Percentiles rank a stretch among this genome's conserved stretches.
These are phyloP conservation scores for Protaetia brevitarsis DNA, from an alignment of 1,140 invertebrate species.

Conservation along the genomic window DNA sequence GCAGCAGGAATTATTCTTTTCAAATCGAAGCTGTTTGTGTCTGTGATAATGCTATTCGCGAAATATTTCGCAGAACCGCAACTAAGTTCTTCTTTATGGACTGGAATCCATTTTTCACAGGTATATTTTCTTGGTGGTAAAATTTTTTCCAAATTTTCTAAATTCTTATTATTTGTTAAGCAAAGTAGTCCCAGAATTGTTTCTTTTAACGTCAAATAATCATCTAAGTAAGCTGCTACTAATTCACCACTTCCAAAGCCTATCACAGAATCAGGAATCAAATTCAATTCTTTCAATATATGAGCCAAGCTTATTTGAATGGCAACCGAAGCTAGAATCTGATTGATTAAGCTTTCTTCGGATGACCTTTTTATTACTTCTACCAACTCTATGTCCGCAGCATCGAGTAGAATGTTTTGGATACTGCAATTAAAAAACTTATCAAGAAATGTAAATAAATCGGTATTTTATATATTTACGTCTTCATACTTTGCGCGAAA, in stretches of 20 bases:
- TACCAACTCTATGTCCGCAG: constrained; percentile 59
- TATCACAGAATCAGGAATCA: constrained; percentile 71
- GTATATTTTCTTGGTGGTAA: no score
- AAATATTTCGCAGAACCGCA: no score
- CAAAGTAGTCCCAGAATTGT: constrained; percentile 53
- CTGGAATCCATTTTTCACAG: no score
- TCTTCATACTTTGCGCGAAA: constrained; percentile 54
- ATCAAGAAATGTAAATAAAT: not conserved
- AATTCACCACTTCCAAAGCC: constrained; percentile 79
- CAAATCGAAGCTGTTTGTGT: no score
- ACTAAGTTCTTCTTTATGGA: no score
- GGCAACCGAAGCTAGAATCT: constrained; percentile 71
- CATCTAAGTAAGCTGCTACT: constrained; percentile 81
- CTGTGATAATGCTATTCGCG: no score
- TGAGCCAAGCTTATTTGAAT: constrained; percentile 78
- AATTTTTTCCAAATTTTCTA: no score
- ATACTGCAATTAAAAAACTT: constrained; percentile 28
- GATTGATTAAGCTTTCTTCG: constrained; percentile 61
- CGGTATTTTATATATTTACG: no score
- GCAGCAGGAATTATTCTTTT: no score
- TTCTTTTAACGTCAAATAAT: constrained; percentile 75
- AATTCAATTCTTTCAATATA: constrained; percentile 59
- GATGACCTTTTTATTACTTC: constrained; percentile 57
- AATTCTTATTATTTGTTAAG: no score
- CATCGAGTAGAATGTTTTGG: constrained; percentile 49